Conservation (phyloP, 2,797 vertebrate species). For the Mareca penelope region DNA sequence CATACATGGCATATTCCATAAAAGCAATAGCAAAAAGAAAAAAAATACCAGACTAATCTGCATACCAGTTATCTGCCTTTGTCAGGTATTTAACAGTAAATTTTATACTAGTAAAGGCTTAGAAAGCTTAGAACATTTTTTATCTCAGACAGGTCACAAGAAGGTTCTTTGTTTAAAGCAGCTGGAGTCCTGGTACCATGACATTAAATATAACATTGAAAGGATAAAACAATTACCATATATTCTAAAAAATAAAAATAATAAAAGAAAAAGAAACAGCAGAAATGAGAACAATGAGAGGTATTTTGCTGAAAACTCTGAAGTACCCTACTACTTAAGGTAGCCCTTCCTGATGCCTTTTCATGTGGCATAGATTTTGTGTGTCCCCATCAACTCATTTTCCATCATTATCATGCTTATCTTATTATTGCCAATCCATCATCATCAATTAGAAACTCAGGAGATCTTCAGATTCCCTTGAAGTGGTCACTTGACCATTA, state of each 20-base stretch:
- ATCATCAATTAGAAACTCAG: neutral
- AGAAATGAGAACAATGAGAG: neutral
- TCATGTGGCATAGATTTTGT: neutral
- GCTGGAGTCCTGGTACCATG: neutral
- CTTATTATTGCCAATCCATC: neutral
- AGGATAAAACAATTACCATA: neutral
- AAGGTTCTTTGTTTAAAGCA: neutral
- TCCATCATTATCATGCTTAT: neutral
- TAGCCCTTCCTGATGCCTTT: neutral
- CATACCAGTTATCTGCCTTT: neutral
- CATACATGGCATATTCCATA: neutral
- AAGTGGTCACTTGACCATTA: neutral
- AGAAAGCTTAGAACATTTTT: neutral
- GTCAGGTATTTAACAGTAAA: neutral
- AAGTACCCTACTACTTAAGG: neutral
- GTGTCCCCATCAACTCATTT: neutral
- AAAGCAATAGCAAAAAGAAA: neutral
- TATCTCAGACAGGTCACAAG: neutral
- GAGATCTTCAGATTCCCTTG: neutral
- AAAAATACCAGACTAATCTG: neutral
- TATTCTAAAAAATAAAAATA: neutral
- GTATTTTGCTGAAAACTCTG: neutral
- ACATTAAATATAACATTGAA: neutral
- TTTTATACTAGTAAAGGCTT: neutral
- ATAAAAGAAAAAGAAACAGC: neutral